Percentiles rank a stretch among this genome's conserved stretches.
phyloP scores from a whole-genome alignment of 2,888 invertebrate genomes.

The Lithophane semibrunnea region DNA sequence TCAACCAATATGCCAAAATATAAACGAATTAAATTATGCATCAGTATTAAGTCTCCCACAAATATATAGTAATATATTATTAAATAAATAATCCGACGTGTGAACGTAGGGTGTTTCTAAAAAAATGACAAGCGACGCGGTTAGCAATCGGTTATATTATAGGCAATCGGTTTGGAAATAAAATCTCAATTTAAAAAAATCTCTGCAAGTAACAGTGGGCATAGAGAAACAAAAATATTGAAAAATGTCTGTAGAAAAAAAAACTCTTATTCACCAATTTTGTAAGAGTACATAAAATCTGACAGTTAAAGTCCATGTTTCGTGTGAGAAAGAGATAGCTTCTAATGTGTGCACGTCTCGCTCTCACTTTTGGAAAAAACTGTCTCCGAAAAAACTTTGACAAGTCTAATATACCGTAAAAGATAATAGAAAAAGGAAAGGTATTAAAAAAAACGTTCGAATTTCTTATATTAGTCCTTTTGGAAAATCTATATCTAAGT shows the following conservation, averaged over 20 bases:
- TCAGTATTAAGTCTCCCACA: constrained; percentile 52
- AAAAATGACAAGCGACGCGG: constrained; percentile 56
- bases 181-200: constrained; percentile 5
- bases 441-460: constrained; percentile 48
- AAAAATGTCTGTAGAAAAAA: not conserved
- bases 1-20: constrained; percentile 52
- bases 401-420: constrained; percentile 14
- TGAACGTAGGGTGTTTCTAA: constrained; percentile 60
- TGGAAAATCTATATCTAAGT: constrained; percentile 50
- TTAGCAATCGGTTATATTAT: no score
- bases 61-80: constrained; percentile 43
- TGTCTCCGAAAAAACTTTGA: not conserved
- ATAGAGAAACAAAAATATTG: not conserved
- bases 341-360: not conserved
- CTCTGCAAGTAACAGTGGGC: no score
- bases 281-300: not conserved
- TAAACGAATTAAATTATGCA: constrained; percentile 37
- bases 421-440: constrained; percentile 18
- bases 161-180: constrained; percentile 1
- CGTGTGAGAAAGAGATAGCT: constrained; percentile 15
- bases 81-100: constrained; percentile 33
- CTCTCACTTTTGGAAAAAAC: not conserved
- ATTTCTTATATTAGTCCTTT: constrained; percentile 60
- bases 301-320: not conserved
- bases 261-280: constrained; percentile 9